phyloP scores from a whole-genome alignment of 2,888 invertebrate genomes.

The Cheilosia urbana region DNA sequence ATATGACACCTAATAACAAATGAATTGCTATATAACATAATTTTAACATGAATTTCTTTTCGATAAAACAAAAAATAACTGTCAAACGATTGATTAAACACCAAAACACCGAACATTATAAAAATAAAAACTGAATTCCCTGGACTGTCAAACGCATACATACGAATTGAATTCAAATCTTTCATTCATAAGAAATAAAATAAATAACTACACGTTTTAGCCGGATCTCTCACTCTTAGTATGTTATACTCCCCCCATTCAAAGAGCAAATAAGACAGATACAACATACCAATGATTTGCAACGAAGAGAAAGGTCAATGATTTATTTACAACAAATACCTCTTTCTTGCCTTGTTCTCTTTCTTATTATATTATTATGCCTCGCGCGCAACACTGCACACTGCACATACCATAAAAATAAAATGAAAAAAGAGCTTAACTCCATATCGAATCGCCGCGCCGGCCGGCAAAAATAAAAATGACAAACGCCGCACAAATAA shows the following conservation, averaged over 20 bases:
- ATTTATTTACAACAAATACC: constrained; percentile 55
- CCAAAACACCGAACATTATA: neutral
- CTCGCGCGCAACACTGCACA: constrained; percentile 59
- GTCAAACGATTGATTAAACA: constrained; percentile 66
- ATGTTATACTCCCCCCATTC: constrained; percentile 24
- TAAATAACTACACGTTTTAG: constrained; percentile 14
- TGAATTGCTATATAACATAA: constrained; percentile 49
- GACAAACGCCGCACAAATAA: constrained; percentile 44
- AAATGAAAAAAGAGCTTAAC: constrained; percentile 36
- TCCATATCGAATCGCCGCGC: constrained; percentile 46
- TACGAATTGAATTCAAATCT: constrained; percentile 35
- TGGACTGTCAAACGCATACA: constrained; percentile 29
- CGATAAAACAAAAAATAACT: constrained; percentile 12
- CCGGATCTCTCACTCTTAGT: constrained; percentile 38
- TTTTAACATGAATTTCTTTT: constrained; percentile 56
- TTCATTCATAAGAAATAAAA: constrained; percentile 33
- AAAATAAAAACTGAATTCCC: constrained; percentile 38
- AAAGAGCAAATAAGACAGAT: constrained; percentile 10
- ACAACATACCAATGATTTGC: constrained; percentile 20
- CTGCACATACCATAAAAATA: constrained; percentile 35
- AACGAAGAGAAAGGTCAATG: constrained; percentile 68
- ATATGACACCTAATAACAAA: constrained; percentile 33
- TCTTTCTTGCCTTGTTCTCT: constrained; percentile 51
- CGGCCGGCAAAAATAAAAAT: constrained; percentile 65
- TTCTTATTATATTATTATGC: constrained; percentile 60